A percentile compares a stretch with the other conserved stretches of the same genome.
Evolutionary conservation across 1,140 invertebrate species (phyloP).

Genomic region (Drosophila sulfurigaster): DNA sequence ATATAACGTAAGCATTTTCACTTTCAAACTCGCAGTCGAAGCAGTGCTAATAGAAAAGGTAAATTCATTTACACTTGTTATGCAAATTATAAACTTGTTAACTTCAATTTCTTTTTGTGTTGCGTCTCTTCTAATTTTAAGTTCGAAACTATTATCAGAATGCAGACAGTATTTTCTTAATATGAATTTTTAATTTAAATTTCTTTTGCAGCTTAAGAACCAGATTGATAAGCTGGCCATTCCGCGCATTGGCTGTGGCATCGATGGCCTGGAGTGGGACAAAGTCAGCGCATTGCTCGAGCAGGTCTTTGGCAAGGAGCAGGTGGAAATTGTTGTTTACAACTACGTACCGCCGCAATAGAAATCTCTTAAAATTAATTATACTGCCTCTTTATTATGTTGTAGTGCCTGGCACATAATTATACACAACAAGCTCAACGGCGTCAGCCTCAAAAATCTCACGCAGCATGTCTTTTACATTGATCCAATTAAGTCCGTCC

Average conservation of each 20-base stretch:
- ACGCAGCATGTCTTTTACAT: constrained; percentile 86
- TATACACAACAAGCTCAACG: constrained; percentile 85
- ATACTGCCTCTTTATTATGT: constrained; percentile 20
- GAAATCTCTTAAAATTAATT: constrained; percentile 9
- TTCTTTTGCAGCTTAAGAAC: constrained; percentile 75
- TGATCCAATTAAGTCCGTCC: constrained; percentile 87
- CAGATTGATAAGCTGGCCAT: constrained; percentile 86
- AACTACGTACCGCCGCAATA: constrained; percentile 81
- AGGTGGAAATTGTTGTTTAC: constrained; percentile 86
- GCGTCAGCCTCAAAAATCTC: constrained; percentile 85
- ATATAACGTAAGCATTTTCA: too few species aligned
- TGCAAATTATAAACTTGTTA: too few species aligned
- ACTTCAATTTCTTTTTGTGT: too few species aligned
- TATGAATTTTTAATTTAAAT: background rate
- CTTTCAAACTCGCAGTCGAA: too few species aligned
- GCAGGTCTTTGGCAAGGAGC: constrained; percentile 85
- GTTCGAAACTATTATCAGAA: too few species aligned
- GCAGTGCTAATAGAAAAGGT: too few species aligned
- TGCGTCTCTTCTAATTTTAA: too few species aligned
- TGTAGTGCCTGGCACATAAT: constrained; percentile 66
- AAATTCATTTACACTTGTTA: too few species aligned
- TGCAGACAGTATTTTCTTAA: too few species aligned
- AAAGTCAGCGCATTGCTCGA: constrained; percentile 86
- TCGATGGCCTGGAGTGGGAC: constrained; percentile 88
- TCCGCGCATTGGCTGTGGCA: constrained; percentile 88